Evolutionary conservation across 2,888 invertebrate species (phyloP).

Genomic region (Tenthredo amoena): DNA sequence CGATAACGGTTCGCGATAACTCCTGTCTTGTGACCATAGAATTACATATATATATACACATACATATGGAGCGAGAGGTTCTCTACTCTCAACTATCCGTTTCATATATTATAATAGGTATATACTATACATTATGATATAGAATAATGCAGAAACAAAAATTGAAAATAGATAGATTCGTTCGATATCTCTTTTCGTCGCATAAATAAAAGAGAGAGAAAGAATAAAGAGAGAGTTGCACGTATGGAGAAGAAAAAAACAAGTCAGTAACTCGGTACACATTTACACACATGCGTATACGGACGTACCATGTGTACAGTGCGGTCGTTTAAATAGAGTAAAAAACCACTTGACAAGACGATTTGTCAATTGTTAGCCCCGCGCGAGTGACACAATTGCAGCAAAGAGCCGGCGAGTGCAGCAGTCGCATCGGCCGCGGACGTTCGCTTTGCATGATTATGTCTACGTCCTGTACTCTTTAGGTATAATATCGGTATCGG

Average conservation of each 20-base stretch:
- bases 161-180: too few species aligned
- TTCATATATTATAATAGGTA: neutral
- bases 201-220: too few species aligned
- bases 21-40: constrained; percentile 49
- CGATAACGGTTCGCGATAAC: constrained; percentile 65
- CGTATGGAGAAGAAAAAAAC: too few species aligned
- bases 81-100: neutral
- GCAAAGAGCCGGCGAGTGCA: neutral
- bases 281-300: neutral
- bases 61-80: neutral
- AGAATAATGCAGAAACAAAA: too few species aligned
- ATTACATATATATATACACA: neutral
- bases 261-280: neutral
- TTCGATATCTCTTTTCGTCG: too few species aligned
- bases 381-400: constrained; percentile 33
- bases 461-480: neutral
- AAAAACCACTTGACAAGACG: constrained; percentile 31
- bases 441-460: neutral
- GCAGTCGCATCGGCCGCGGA: too few species aligned
- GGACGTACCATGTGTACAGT: neutral
- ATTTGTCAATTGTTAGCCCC: constrained; percentile 22
- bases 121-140: too few species aligned
- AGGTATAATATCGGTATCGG: neutral
- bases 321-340: neutral
- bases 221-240: too few species aligned